phyloP scores from a whole-genome alignment of 2,888 invertebrate species.

The Strigamia transsilvanica region DNA sequence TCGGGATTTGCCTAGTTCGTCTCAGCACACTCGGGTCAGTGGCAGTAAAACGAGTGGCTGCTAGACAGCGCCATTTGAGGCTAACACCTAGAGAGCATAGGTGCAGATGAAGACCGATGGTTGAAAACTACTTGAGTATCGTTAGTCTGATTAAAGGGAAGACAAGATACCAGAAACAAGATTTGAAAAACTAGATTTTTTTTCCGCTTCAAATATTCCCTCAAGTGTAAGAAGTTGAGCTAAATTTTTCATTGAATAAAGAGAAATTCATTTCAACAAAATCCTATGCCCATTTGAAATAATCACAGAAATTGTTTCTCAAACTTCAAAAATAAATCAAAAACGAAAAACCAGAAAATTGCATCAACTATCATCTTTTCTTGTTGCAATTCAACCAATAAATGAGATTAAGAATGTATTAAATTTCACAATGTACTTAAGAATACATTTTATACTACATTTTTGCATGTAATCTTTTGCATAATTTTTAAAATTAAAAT shows the following conservation, averaged over 20 bases:
- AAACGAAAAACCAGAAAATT: neutral
- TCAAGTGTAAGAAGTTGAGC: neutral
- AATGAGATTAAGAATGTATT: too few relatives aligned
- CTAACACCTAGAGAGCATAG: conserved; percentile 21
- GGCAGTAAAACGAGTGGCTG: conserved; percentile 12
- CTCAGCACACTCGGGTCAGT: neutral
- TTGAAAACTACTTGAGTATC: neutral
- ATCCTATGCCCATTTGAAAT: too few relatives aligned
- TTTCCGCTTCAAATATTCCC: neutral
- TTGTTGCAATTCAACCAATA: too few relatives aligned
- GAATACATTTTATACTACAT: too few relatives aligned
- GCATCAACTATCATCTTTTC: too few relatives aligned
- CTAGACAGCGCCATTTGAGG: neutral
- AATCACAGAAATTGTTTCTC: too few relatives aligned
- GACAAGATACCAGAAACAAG: neutral
- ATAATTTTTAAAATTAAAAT: too few relatives aligned
- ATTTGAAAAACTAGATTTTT: neutral
- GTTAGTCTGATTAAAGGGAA: neutral
- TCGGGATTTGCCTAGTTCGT: conserved; percentile 6
- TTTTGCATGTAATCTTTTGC: too few relatives aligned
- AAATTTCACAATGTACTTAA: too few relatives aligned
- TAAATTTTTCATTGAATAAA: neutral
- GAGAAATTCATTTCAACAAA: neutral
- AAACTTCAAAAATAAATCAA: too few relatives aligned
- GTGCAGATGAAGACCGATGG: neutral